Conservation (phyloP, 1,140 invertebrate genomes). For the Micrasema longulum region DNA sequence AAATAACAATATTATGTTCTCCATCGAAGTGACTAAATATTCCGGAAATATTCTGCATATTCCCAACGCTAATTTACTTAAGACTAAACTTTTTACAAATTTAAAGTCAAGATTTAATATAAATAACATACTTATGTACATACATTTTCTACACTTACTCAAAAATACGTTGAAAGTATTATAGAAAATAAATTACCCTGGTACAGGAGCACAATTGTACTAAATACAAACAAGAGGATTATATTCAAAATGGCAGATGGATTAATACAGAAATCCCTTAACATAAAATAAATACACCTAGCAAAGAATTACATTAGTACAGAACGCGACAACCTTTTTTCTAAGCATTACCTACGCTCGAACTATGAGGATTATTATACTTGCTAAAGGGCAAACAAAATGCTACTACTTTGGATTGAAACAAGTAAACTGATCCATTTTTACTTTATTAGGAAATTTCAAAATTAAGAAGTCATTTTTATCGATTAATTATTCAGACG, state of each 20-base stretch:
- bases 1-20: constrained; percentile 17
- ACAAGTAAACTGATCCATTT: no score
- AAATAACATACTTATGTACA: constrained; percentile 6
- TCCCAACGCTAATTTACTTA: constrained; percentile 2
- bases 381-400: no score
- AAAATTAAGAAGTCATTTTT: no score
- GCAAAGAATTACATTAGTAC: no score
- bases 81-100: constrained; percentile 2
- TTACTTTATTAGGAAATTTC: no score
- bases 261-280: constrained; percentile 25
- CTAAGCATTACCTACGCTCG: no score
- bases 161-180: constrained; percentile 5
- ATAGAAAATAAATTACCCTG: constrained; percentile 34
- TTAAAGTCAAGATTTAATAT: constrained; percentile 1
- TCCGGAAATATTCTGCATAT: neutral
- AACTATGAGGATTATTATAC: no score
- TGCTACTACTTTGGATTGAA: no score
- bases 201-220: constrained; percentile 12
- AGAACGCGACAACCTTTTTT: no score
- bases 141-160: constrained; percentile 1
- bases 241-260: constrained; percentile 20
- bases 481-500: no score
- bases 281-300: constrained; percentile 9
- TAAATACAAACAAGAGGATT: constrained; percentile 11
- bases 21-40: constrained; percentile 12